Conservation (phyloP, 2,113 vertebrate genomes). For the Synodontis membranacea region DNA sequence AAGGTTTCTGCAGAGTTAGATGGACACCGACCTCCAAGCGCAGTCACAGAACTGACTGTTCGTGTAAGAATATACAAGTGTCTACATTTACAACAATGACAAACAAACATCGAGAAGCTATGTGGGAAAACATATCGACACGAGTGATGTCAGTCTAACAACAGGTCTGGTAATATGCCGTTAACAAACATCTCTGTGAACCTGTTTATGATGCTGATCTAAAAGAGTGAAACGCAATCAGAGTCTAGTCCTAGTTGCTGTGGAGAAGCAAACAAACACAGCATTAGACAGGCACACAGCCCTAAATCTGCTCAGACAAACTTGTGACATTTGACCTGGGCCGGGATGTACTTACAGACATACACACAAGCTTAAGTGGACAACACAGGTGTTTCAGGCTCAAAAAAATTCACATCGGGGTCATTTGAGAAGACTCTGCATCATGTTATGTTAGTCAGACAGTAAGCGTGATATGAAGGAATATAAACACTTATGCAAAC, state of each 20-base stretch:
- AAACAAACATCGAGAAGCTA: neutral
- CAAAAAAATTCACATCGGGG: neutral
- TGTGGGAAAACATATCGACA: neutral
- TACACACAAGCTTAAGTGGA: neutral
- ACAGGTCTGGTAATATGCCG: neutral
- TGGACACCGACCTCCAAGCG: neutral
- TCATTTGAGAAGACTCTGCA: neutral
- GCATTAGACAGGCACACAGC: conserved; percentile 6
- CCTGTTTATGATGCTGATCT: neutral
- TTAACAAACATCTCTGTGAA: neutral
- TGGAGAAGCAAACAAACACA: conserved; percentile 10
- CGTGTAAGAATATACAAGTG: neutral
- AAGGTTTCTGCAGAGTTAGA: neutral
- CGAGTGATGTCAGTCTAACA: neutral
- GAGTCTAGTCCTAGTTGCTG: neutral
- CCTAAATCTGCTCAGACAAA: conserved; percentile 9
- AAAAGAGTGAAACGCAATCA: neutral
- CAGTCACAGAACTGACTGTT: neutral
- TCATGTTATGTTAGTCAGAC: neutral
- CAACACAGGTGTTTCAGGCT: neutral
- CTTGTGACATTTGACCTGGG: conserved; percentile 2
- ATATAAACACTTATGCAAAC: neutral
- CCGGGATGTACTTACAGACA: neutral
- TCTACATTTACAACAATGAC: neutral
- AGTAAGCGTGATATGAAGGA: neutral